phyloP scores from a whole-genome alignment of 2,888 invertebrate genomes.

The Periphyllus acericola region DNA sequence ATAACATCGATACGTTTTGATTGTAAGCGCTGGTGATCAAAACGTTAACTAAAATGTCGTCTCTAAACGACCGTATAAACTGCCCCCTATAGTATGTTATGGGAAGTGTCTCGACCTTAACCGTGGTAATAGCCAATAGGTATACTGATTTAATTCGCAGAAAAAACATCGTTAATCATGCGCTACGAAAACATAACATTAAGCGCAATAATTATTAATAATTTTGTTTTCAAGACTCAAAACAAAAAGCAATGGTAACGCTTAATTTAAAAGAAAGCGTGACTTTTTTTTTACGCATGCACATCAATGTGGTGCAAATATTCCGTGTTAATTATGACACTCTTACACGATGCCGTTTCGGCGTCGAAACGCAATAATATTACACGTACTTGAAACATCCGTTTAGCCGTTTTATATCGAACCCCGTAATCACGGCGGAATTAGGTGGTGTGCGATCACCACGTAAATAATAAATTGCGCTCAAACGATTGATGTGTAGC shows the following conservation, averaged over 20 bases:
- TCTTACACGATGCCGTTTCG: neutral
- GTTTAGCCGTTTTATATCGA: neutral
- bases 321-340: neutral
- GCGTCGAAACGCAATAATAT: neutral
- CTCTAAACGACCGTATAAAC: too few species aligned
- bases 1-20: too few species aligned
- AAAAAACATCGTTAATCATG: neutral
- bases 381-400: neutral
- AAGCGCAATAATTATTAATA: neutral
- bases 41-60: too few species aligned
- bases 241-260: neutral
- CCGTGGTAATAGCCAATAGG: too few species aligned
- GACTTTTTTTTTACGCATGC: neutral
- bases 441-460: neutral
- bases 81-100: too few species aligned
- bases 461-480: neutral
- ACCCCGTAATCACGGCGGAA: neutral
- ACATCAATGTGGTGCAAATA: neutral
- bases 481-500: conserved; percentile 6
- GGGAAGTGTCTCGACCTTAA: too few species aligned
- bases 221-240: too few species aligned
- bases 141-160: too few species aligned
- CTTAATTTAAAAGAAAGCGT: conserved; percentile 18
- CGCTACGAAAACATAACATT: neutral
- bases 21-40: too few species aligned